Percentiles rank a stretch among this genome's conserved stretches.
Evolutionary conservation across 53 echinoderm and acorn worm species (phyloP).

Genomic region (Arbacia lixula): DNA sequence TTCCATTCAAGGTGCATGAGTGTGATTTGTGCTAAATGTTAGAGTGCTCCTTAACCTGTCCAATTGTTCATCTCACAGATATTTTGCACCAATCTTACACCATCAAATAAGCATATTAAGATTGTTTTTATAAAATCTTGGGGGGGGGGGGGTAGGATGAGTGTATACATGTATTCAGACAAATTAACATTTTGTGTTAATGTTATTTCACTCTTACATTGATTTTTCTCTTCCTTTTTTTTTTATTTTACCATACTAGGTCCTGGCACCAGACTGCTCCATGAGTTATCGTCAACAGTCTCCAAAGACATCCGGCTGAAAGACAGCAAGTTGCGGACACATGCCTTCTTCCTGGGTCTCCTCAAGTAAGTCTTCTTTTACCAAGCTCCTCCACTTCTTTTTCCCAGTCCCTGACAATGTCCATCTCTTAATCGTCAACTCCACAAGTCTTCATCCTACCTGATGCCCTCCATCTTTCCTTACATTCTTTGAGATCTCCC

Average conservation of each 20-base stretch:
- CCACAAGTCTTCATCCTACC: no score
- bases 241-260: conserved; percentile 58
- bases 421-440: not conserved
- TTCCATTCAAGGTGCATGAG: no score
- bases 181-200: no score
- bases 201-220: not conserved
- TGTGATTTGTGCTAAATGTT: no score
- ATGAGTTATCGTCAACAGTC: conserved; percentile 75
- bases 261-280: conserved; percentile 87
- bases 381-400: not conserved
- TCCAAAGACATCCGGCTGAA: conserved; percentile 60
- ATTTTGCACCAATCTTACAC: no score
- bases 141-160: not conserved
- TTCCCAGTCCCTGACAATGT: not conserved
- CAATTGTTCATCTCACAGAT: no score
- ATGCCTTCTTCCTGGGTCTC: conserved; percentile 96
- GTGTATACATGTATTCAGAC: no score
- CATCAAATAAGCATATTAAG: no score
- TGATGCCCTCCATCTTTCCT: no score
- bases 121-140: not conserved
- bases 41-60: no score
- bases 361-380: conserved; percentile 83
- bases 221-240: not conserved
- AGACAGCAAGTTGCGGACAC: conserved; percentile 61
- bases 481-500: no score